Evolutionary conservation across 2,113 vertebrate genomes (phyloP), one percentile per base, ranked within the genome.

Genomic region (Pampusana beccarii): DNA sequence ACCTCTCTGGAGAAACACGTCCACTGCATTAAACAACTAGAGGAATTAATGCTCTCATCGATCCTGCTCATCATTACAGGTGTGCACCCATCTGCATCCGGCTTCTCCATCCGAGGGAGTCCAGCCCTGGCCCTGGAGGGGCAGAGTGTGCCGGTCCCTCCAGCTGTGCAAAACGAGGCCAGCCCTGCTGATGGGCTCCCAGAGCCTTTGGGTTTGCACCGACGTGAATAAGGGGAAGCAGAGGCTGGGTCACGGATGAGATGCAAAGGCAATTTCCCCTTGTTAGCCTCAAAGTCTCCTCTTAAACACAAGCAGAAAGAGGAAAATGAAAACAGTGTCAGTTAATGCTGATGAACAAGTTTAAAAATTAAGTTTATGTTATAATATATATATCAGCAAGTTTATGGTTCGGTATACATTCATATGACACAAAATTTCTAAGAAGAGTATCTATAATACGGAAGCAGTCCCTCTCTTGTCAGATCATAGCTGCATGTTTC

Each of bases 21-120:
- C 54, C 65, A 95, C 92, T 94, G 80, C 66, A 96, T 97, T 97
- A 97, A 97, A 94, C 92, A 91, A 91, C 58, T 89, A 74, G 42
- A 0, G 12, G 67, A 95, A 97, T 95, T 95, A 97, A 91, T 66
- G 62, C 13, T 80, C 6, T 75, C 92, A 96, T 95, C 0, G 75
- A 97, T 97, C 65, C 81, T 84, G 14, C n/a, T 89, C 66, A 6
- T 79, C 44, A 26, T 31, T 85, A 62, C 73, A 69, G n/a, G 33
- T 72, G 46, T n/a, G 13, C 0, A 0, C 28, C 2, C n/a, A 51
- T 86, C 64, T 95, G 70, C 70, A 79, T 60, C 86, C 4, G 4
- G 2, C 57, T 56, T 86, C 83, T 91, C 34, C 89, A 54, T 65
- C 67, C 7, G 57, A 60, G 11, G 44, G 54, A 86, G 24, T 44